A percentile compares a stretch with the other conserved stretches of the same genome.
phyloP scores from a whole-genome alignment of 2,888 invertebrate genomes.

The Melanophora roralis region DNA sequence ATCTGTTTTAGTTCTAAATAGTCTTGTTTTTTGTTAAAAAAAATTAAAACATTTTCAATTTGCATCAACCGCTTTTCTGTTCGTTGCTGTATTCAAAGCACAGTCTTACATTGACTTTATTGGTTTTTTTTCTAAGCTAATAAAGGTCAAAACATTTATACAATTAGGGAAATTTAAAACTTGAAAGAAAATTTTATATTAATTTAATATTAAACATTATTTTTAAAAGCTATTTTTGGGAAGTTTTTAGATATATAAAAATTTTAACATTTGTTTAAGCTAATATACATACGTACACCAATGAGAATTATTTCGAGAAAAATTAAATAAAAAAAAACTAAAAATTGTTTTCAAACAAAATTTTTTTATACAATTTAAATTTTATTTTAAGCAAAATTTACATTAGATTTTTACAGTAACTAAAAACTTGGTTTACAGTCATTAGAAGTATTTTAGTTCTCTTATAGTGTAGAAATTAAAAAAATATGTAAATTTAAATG shows the following conservation, averaged over 20 bases:
- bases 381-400: constrained; percentile 19
- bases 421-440: constrained; percentile 26
- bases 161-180: not conserved
- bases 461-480: constrained; percentile 10
- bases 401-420: constrained; percentile 46
- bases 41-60: no score
- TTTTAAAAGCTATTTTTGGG: constrained; percentile 3
- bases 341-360: constrained; percentile 9
- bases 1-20: no score
- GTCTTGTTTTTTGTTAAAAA: no score
- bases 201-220: not conserved
- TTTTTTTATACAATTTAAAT: constrained; percentile 37
- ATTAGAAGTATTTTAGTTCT: not conserved
- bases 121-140: not conserved
- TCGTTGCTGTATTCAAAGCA: no score
- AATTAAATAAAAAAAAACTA: not conserved
- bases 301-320: not conserved
- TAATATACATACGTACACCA: constrained; percentile 37
- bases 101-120: not conserved
- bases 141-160: constrained; percentile 38
- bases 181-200: not conserved
- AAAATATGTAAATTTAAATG: no score
- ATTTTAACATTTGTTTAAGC: not conserved
- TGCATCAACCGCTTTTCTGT: no score
- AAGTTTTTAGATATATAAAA: not conserved